Conservation (phyloP, 2,797 vertebrate species). For the Hapalemur alaotrensis region DNA sequence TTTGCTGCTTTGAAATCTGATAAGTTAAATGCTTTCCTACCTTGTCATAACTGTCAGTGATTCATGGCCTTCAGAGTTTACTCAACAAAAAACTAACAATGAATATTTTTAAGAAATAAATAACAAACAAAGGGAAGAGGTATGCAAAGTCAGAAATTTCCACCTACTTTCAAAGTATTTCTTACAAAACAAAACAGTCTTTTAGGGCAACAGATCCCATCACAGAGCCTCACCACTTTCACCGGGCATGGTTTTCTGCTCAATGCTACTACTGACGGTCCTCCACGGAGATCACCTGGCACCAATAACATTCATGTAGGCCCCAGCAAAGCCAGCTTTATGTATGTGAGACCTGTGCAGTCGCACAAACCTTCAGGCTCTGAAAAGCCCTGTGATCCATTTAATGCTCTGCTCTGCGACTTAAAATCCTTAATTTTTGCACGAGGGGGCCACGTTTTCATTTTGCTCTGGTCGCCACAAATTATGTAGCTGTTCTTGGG, state of each 20-base stretch:
- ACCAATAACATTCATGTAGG: accelerated
- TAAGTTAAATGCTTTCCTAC: background rate
- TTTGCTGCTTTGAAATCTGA: constrained; percentile 41
- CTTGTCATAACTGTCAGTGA: constrained; percentile 40
- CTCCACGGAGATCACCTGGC: background rate
- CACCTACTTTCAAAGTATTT: background rate
- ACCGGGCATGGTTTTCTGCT: background rate
- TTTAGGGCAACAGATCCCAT: background rate
- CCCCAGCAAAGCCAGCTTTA: accelerated
- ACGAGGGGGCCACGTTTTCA: background rate
- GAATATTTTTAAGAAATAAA: constrained; percentile 25
- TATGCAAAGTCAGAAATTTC: background rate
- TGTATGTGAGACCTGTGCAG: accelerated
- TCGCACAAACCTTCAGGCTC: accelerated
- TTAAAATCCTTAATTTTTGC: background rate
- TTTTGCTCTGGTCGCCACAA: background rate
- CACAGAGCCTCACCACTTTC: background rate
- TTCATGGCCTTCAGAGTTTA: background rate
- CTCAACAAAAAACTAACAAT: background rate
- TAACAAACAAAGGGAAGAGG: background rate
- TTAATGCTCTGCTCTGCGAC: background rate
- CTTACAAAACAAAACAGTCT: background rate
- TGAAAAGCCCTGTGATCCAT: accelerated
- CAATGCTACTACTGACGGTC: no score
- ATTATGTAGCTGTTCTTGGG: background rate